Evolutionary conservation across 1,140 invertebrate genomes (phyloP).

Genomic region (Ylistrum balloti): DNA sequence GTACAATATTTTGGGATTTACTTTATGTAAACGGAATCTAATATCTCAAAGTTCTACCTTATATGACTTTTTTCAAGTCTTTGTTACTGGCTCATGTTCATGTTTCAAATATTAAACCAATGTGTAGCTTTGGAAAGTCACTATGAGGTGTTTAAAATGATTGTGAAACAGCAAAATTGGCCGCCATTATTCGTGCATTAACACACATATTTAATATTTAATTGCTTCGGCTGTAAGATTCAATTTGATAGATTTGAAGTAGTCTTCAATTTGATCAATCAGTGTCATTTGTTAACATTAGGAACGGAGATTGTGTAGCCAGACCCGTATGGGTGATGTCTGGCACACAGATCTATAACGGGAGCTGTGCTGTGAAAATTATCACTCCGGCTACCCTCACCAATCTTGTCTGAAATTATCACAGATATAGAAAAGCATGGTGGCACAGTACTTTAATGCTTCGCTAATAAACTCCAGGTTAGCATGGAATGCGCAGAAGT

Average conservation of each 20-base stretch:
- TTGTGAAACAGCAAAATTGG: too few relatives aligned
- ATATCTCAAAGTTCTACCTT: too few relatives aligned
- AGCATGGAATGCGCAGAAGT: neutral
- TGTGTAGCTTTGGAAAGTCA: too few relatives aligned
- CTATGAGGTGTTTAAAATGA: too few relatives aligned
- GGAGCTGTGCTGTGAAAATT: neutral
- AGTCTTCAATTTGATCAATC: slow-evolving; percentile 4
- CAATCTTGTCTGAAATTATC: neutral
- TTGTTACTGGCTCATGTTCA: too few relatives aligned
- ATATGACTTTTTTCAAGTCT: too few relatives aligned
- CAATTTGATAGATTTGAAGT: neutral
- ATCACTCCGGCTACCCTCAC: neutral
- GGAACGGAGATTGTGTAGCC: neutral
- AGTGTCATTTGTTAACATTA: neutral
- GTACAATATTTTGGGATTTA: too few relatives aligned
- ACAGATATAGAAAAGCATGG: neutral
- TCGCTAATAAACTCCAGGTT: neutral
- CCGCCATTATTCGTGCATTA: too few relatives aligned
- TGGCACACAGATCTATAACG: neutral
- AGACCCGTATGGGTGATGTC: neutral
- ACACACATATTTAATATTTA: too few relatives aligned
- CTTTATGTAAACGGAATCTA: too few relatives aligned
- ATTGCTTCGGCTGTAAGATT: neutral
- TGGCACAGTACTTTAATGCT: neutral
- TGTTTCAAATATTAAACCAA: too few relatives aligned